phyloP scores from a whole-genome alignment of 2,797 vertebrate genomes.

The Diplodus sargus region DNA sequence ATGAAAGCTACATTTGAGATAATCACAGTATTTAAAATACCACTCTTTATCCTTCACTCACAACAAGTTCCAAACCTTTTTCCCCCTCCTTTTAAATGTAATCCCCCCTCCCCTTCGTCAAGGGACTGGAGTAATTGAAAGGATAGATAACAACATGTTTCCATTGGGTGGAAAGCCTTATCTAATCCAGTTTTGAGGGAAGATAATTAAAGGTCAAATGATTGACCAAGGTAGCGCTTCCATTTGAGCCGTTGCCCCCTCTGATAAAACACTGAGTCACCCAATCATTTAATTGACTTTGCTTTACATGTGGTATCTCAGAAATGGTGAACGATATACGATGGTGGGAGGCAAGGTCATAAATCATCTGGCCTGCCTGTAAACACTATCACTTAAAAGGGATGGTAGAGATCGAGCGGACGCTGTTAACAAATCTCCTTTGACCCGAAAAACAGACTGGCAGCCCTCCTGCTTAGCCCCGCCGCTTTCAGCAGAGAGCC shows the following conservation, averaged over 20 bases:
- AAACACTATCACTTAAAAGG: conserved; percentile 70
- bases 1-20: neutral
- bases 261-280: conserved; percentile 74
- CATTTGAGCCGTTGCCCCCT: conserved; percentile 46
- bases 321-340: conserved; percentile 55
- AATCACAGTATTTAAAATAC: conserved; percentile 25
- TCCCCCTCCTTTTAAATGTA: conserved; percentile 2
- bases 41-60: conserved; percentile 19
- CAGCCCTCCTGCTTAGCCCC: neutral
- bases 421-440: conserved; percentile 69
- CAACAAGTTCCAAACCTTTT: conserved; percentile 18
- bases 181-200: conserved; percentile 73
- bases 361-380: conserved; percentile 70
- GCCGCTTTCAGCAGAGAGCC: conserved; percentile 33
- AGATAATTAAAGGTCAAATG: conserved; percentile 85
- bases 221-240: conserved; percentile 68
- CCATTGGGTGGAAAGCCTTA: conserved; percentile 69
- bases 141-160: conserved; percentile 73
- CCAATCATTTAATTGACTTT: conserved; percentile 82
- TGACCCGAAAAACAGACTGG: conserved; percentile 48
- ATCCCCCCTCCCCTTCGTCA: conserved; percentile 55
- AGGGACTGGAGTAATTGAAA: conserved; percentile 73
- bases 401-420: conserved; percentile 48
- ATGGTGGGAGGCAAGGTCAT: conserved; percentile 71
- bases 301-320: conserved; percentile 77